Percentiles rank a stretch among this genome's conserved stretches.
These are phyloP conservation scores for Poecilia gillii DNA, from an alignment of 2,797 vertebrate species.

Conservation along the genomic window DNA sequence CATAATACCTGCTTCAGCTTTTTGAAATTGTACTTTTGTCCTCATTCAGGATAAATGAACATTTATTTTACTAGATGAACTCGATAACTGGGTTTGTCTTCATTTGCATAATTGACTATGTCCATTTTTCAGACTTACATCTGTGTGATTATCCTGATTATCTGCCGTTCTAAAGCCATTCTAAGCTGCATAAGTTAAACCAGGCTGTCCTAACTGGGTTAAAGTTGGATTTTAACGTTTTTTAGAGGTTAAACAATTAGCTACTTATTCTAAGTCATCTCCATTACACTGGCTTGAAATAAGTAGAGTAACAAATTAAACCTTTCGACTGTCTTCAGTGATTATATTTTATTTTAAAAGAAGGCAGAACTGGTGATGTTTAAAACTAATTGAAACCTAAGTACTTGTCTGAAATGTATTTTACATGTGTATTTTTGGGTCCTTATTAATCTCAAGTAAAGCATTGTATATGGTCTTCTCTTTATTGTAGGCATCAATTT, in stretches of 20 bases:
- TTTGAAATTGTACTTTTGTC: neutral
- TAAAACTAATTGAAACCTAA: neutral
- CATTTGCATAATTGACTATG: neutral
- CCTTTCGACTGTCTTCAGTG: neutral
- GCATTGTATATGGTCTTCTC: too few species aligned
- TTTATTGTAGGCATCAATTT: too few species aligned
- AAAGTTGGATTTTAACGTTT: neutral
- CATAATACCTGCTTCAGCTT: neutral
- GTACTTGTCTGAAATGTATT: neutral
- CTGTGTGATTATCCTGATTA: slow-evolving; percentile 14
- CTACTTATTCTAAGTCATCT: too few species aligned
- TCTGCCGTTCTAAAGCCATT: neutral
- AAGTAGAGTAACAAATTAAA: too few species aligned
- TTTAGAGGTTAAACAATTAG: neutral
- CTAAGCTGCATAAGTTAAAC: neutral
- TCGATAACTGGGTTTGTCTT: neutral
- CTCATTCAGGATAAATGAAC: neutral
- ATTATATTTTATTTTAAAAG: neutral
- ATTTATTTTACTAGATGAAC: neutral
- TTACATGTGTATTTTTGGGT: too few species aligned
- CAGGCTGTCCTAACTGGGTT: neutral
- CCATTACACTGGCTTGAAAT: neutral
- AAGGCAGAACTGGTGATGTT: neutral
- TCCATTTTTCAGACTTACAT: neutral
- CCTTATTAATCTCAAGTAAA: too few species aligned